Conservation (phyloP, 2,797 vertebrate genomes). For the Craterocephalus amniculus region DNA sequence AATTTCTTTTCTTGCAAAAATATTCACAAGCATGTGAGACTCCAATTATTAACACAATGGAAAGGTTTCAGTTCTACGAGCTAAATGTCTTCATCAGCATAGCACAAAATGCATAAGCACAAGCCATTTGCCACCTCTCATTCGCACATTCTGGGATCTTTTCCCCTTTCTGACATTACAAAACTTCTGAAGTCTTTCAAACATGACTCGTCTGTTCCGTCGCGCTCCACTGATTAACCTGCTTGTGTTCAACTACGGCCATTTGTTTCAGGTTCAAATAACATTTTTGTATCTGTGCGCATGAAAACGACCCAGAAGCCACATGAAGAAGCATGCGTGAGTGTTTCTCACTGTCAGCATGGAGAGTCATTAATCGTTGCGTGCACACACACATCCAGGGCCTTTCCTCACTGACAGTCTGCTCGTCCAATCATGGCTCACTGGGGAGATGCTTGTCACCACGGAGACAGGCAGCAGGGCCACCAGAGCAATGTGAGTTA, state of each 20-base stretch:
- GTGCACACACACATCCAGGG: slow-evolving; percentile 16
- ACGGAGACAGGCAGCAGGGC: slow-evolving; percentile 61
- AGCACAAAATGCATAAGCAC: not conserved
- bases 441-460: slow-evolving; percentile 66
- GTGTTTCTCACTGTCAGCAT: slow-evolving; percentile 25
- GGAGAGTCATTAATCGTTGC: slow-evolving; percentile 30
- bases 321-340: slow-evolving; percentile 6
- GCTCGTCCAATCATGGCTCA: slow-evolving; percentile 62
- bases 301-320: not conserved
- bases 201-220: not conserved
- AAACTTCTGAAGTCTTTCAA: not conserved
- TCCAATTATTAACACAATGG: not conserved
- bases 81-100: not conserved
- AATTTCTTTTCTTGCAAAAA: not conserved
- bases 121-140: not conserved
- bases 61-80: not conserved
- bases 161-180: not conserved
- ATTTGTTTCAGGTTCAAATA: slow-evolving; percentile 7
- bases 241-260: not conserved
- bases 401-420: slow-evolving; percentile 47
- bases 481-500: slow-evolving; percentile 64
- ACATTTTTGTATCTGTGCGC: not conserved
- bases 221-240: not conserved
- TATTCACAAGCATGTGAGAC: not conserved
- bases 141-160: not conserved